Base-by-base conservation (phyloP, 1,140 invertebrate species). In the Amyelois transitella region DNA sequence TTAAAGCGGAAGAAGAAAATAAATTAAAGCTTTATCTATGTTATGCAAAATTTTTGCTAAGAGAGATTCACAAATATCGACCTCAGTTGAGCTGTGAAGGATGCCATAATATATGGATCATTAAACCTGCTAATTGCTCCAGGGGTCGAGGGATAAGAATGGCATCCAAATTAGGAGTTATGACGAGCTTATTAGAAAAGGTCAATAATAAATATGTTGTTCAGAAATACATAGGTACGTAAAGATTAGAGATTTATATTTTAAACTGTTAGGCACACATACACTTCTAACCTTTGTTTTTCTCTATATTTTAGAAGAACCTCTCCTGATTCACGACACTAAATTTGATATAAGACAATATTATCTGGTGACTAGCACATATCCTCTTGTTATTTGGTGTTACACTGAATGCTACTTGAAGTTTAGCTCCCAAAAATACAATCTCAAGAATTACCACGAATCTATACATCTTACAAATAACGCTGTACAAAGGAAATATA, bases 301-400 rank as follows among this genome's bases (percentile, higher is more conserved):
- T 49, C n/a, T 48, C 2, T 2, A 49, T 49, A 4, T 86, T 89
- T 22, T 84, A 95, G 94, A 96, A 80, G 91, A 92, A 51, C 95
- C 95, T 0, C 76, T 97, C n/a, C 82, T 97, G 21, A 92, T 98
- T 45, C 91, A 96, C 74, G 93, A 94, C 44, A 97, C 96, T 1
- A 98, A 98, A 88, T 97, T 98, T 79, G 96, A 98, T 72, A 96
- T 98, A 52, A 90, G 95, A 12, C 94, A 95, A 73, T 97, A 96
- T 91, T 98, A 97, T 86, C 77, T 98, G 25, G 92, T 98, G 0
- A 96, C 96, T 10, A 94, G 92, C 61, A 94, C 93, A 72, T 89
- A 89, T 63, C 93, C 92, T 0, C 86, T 98, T 18, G 94, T 93
- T 6, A 93, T 98, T 44, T 98, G 95, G 95, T 94, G 97, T 82